These are phyloP conservation scores for Carposina sasakii DNA, from an alignment of 1,140 invertebrate genomes.

Conservation along the genomic window DNA sequence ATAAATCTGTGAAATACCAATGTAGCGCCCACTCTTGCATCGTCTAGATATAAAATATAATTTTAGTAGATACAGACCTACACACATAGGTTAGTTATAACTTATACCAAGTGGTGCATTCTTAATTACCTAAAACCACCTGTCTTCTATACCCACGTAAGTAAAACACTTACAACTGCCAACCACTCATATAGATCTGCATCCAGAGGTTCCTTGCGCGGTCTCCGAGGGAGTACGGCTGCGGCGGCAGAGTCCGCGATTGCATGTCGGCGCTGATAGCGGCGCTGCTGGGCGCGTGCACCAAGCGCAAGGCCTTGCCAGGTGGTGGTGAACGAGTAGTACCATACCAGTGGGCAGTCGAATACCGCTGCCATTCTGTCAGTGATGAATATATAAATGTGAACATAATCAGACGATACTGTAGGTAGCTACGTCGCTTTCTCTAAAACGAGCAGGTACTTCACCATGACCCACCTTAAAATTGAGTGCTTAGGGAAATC, in stretches of 20 bases:
- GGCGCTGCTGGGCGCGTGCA: constrained; percentile 27
- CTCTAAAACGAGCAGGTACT: too few species aligned
- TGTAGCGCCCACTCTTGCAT: too few species aligned
- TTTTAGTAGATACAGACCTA: too few species aligned
- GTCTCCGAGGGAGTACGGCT: constrained; percentile 17
- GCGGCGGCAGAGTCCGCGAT: neutral
- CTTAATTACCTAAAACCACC: too few species aligned
- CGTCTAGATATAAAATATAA: too few species aligned
- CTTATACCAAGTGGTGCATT: too few species aligned
- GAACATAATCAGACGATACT: neutral
- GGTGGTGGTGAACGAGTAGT: constrained; percentile 21
- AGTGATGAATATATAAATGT: neutral
- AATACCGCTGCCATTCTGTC: constrained; percentile 31
- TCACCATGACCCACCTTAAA: too few species aligned
- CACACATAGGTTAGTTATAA: too few species aligned
- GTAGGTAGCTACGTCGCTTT: too few species aligned
- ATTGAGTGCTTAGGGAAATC: too few species aligned
- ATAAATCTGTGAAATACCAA: constrained; percentile 7
- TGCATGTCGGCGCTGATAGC: constrained; percentile 15
- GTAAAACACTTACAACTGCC: constrained; percentile 31
- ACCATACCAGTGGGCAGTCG: constrained; percentile 39
- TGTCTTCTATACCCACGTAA: too few species aligned
- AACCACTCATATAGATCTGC: constrained; percentile 22
- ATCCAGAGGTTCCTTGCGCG: constrained; percentile 18
- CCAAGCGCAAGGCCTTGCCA: constrained; percentile 29